phyloP scores from a whole-genome alignment of 2,888 invertebrate species.

The Catocala fraxini region DNA sequence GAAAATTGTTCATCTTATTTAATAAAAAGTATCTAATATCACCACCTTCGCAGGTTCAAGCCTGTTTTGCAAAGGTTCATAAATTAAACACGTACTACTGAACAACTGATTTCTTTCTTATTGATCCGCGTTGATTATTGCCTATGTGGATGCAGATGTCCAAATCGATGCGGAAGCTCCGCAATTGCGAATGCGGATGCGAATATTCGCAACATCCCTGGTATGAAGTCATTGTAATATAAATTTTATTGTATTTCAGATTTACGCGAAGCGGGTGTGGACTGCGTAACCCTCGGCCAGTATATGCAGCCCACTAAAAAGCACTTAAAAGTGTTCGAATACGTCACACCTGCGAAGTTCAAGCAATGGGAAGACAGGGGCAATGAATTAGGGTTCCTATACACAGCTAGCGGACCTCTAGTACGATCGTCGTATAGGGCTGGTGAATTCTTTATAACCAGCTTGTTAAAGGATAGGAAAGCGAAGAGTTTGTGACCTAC shows the following conservation, averaged over 20 bases:
- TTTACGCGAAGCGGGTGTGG: conserved; percentile 93
- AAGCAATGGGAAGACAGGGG: conserved; percentile 95
- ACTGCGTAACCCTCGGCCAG: conserved; percentile 98
- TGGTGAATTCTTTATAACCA: conserved; percentile 97
- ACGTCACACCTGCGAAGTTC: conserved; percentile 98
- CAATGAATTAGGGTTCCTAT: conserved; percentile 95
- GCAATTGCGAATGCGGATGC: too few species aligned
- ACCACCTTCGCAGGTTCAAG: too few species aligned
- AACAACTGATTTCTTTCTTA: too few species aligned
- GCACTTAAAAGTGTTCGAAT: conserved; percentile 97
- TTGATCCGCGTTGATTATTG: too few species aligned
- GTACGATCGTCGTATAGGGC: conserved; percentile 99
- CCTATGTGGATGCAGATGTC: too few species aligned
- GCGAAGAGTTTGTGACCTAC: conserved; percentile 70
- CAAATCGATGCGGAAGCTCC: too few species aligned
- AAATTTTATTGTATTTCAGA: conserved; percentile 82
- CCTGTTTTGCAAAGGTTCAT: too few species aligned
- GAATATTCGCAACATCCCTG: too few species aligned
- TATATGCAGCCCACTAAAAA: conserved; percentile 99
- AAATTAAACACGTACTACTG: too few species aligned
- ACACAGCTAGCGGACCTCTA: conserved; percentile 98
- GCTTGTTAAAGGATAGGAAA: conserved; percentile 90
- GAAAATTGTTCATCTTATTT: too few species aligned
- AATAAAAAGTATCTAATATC: too few species aligned
- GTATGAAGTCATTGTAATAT: too few species aligned